Conservation (phyloP, 2,797 vertebrate species). For the Tapirus indicus region DNA sequence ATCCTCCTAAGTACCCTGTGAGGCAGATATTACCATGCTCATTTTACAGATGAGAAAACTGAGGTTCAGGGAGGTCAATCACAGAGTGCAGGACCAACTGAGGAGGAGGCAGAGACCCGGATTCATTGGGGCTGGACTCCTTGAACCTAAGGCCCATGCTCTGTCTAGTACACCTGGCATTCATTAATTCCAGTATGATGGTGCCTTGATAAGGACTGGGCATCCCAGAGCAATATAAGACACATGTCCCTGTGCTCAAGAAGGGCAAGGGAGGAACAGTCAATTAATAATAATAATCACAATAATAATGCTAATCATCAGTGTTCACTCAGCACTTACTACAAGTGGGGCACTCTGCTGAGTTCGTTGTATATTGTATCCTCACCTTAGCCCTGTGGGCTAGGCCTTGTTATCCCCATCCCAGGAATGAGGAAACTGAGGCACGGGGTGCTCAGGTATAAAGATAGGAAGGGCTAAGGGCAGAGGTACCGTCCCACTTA, state of each 20-base stretch:
- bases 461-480: background rate
- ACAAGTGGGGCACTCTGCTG: background rate
- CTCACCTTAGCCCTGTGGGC: background rate
- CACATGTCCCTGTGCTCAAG: background rate
- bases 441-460: background rate
- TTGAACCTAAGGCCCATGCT: background rate
- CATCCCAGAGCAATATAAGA: background rate
- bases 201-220: background rate
- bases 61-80: background rate
- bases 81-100: background rate
- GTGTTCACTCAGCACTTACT: background rate
- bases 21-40: background rate
- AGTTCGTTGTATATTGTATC: background rate
- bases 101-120: background rate
- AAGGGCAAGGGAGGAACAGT: background rate
- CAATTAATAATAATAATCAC: background rate
- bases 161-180: background rate
- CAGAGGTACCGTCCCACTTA: background rate
- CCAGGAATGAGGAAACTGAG: background rate
- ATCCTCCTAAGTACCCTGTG: background rate
- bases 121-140: background rate
- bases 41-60: constrained; percentile 2
- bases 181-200: background rate
- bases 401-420: background rate
- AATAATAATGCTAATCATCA: background rate